phyloP scores from a whole-genome alignment of 2,797 vertebrate genomes.

The Urocyon cinereoargenteus region DNA sequence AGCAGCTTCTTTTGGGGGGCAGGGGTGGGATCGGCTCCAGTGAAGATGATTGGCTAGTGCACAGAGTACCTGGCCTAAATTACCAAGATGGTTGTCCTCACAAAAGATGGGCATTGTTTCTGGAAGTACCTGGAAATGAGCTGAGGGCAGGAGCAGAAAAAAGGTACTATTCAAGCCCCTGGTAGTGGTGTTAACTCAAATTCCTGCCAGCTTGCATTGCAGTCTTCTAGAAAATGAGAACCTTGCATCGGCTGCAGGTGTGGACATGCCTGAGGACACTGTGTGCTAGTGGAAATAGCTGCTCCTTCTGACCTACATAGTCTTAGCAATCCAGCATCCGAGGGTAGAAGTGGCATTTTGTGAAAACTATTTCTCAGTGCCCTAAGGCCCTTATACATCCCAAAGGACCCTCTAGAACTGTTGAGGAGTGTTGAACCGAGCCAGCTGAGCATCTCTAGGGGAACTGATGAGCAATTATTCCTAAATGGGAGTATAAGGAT shows the following conservation, averaged over 20 bases:
- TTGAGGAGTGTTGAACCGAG: neutral
- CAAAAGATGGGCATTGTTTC: neutral
- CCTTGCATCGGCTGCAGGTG: rapidly evolving
- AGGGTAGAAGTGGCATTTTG: rapidly evolving
- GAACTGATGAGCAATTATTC: neutral
- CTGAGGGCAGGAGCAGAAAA: neutral
- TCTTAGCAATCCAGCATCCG: neutral
- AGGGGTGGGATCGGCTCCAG: no score
- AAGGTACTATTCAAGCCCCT: rapidly evolving
- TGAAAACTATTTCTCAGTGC: rapidly evolving
- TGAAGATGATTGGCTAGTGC: no score
- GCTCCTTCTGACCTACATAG: neutral
- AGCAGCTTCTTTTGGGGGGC: neutral
- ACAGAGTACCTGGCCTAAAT: neutral
- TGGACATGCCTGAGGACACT: no score
- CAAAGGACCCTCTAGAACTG: neutral
- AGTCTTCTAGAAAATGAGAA: neutral
- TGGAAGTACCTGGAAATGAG: neutral
- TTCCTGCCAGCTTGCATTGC: neutral
- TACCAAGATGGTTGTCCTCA: neutral
- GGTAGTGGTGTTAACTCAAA: neutral
- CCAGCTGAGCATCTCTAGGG: neutral
- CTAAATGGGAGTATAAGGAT: neutral
- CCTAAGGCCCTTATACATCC: neutral
- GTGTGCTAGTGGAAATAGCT: neutral